phyloP scores from a whole-genome alignment of 2,797 vertebrate species.

The Ibycter americanus region DNA sequence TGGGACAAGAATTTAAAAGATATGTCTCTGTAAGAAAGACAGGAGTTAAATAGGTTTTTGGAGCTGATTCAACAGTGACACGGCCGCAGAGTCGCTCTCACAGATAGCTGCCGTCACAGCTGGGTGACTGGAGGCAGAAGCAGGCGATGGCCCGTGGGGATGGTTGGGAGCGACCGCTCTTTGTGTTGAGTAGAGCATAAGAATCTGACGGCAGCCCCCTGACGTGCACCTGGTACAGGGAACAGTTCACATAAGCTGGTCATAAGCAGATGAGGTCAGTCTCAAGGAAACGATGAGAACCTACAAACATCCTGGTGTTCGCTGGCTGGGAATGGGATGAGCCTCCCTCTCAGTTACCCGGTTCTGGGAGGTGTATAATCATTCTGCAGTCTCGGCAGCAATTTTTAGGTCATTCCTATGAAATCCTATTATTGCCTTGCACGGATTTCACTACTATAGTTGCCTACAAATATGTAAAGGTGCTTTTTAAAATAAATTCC shows the following conservation, averaged over 20 bases:
- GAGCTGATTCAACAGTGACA: neutral
- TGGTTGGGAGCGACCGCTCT: neutral
- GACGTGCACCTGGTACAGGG: neutral
- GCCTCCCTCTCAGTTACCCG: neutral
- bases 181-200: neutral
- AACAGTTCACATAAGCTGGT: neutral
- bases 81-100: neutral
- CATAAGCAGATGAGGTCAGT: neutral
- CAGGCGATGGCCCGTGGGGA: neutral
- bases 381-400: neutral
- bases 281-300: neutral
- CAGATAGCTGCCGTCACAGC: neutral
- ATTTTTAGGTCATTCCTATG: neutral
- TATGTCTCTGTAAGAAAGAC: neutral
- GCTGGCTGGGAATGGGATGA: neutral
- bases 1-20: neutral
- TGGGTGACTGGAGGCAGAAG: neutral
- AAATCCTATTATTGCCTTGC: neutral
- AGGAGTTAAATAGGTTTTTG: neutral
- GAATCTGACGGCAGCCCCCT: neutral
- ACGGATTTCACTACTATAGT: neutral
- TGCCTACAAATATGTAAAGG: neutral
- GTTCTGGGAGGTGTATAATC: neutral
- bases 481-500: neutral
- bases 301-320: neutral